A percentile compares a stretch with the other conserved stretches of the same genome.
phyloP scores from a whole-genome alignment of 2,888 invertebrate species.

The Alitta virens region DNA sequence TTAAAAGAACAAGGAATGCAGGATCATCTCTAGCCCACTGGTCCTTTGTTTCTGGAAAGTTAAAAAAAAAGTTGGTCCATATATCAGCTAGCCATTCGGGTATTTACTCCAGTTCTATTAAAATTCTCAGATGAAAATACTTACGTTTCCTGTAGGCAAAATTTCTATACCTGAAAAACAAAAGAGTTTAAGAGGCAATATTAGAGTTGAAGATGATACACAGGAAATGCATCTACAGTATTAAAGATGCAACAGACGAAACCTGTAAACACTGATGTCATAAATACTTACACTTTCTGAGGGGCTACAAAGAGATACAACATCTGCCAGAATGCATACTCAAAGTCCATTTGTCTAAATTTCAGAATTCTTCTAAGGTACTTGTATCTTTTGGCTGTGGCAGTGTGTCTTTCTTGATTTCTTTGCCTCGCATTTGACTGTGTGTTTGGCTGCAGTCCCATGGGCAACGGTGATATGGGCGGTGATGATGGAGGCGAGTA shows the following conservation, averaged over 20 bases:
- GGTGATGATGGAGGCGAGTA: constrained; percentile 40
- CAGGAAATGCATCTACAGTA: too few relatives aligned
- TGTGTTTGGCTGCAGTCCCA: neutral
- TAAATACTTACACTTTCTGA: constrained; percentile 73
- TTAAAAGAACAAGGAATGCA: constrained; percentile 89
- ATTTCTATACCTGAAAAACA: constrained; percentile 70
- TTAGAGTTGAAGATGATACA: too few relatives aligned
- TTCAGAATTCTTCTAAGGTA: constrained; percentile 65
- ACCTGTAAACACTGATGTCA: too few relatives aligned
- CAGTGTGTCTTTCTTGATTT: constrained; percentile 60
- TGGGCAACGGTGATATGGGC: constrained; percentile 27
- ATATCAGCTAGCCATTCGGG: too few relatives aligned
- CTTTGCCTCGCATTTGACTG: neutral
- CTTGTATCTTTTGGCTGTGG: constrained; percentile 70
- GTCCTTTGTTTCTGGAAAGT: constrained; percentile 88
- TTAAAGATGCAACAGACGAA: too few relatives aligned
- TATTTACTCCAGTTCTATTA: too few relatives aligned
- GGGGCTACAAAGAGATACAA: constrained; percentile 89
- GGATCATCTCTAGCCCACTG: constrained; percentile 99
- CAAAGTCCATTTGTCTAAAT: constrained; percentile 98
- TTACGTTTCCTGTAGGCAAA: constrained; percentile 96
- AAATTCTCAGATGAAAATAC: constrained; percentile 58
- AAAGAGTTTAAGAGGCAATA: constrained; percentile 25
- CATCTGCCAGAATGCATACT: constrained; percentile 99
- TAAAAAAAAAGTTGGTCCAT: too few relatives aligned